A percentile compares a stretch with the other conserved stretches of the same genome.
Evolutionary conservation across 2,888 invertebrate genomes (phyloP).

Genomic region (Balanococcus diminutus): DNA sequence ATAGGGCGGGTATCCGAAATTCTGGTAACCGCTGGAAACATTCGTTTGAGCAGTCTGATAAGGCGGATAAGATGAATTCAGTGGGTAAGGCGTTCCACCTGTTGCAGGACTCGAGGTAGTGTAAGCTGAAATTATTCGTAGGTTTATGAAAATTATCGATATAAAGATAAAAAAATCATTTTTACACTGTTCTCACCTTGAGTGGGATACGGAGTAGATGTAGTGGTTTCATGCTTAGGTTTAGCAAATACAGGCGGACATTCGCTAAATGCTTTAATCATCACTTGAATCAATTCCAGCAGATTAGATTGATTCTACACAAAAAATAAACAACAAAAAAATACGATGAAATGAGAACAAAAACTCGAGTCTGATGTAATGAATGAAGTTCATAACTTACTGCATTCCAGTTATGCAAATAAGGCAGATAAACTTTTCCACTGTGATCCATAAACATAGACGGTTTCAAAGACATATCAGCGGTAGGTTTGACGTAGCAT

Average conservation of each 20-base stretch:
- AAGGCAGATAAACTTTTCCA: conserved; percentile 95
- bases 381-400: conserved; percentile 62
- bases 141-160: not conserved
- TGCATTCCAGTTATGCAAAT: conserved; percentile 91
- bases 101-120: not conserved
- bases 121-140: not conserved
- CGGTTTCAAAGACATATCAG: conserved; percentile 93
- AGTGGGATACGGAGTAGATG: conserved; percentile 65
- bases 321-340: conserved; percentile 51
- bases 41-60: not conserved
- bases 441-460: conserved; percentile 93
- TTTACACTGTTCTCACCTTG: too few relatives aligned
- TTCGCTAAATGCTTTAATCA: conserved; percentile 92
- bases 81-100: not conserved
- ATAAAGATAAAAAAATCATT: not conserved
- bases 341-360: not conserved
- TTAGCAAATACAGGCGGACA: conserved; percentile 91
- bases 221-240: conserved; percentile 64
- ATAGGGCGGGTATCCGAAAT: not conserved
- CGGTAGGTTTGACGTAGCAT: conserved; percentile 91
- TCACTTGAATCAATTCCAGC: conserved; percentile 84
- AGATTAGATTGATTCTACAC: conserved; percentile 80
- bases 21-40: not conserved
- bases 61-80: not conserved
- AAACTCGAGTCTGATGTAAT: too few relatives aligned